Evolutionary conservation across 2,113 vertebrate species (phyloP).

Genomic region (Tragelaphus imberbis): DNA sequence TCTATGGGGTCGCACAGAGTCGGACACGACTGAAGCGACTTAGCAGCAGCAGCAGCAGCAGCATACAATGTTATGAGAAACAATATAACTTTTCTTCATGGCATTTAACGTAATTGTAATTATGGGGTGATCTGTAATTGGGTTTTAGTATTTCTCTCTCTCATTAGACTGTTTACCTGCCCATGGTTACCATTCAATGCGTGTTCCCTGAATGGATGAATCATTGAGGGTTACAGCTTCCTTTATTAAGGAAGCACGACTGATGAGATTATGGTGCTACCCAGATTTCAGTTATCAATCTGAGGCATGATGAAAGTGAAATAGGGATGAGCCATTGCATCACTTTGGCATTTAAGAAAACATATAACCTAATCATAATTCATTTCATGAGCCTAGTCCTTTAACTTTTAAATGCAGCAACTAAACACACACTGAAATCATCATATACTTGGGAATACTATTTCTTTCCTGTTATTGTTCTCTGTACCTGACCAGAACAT

Average conservation of each 20-base stretch:
- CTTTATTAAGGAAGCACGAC: background rate
- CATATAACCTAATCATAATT: background rate
- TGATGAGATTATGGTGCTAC: background rate
- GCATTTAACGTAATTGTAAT: background rate
- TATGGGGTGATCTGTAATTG: background rate
- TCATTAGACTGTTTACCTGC: background rate
- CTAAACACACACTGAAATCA: background rate
- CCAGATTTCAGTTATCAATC: background rate
- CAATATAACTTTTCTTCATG: background rate
- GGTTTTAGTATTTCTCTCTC: background rate
- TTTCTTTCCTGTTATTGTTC: background rate
- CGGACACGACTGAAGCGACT: too few relatives aligned
- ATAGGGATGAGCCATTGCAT: background rate
- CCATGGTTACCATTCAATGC: background rate
- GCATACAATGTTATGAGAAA: background rate
- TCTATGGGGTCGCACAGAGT: too few relatives aligned
- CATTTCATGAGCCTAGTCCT: background rate
- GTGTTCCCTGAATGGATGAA: background rate
- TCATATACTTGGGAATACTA: background rate
- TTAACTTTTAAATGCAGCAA: conserved; percentile 37
- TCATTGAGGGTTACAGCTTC: background rate
- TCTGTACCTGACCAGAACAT: background rate
- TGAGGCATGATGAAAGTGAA: background rate
- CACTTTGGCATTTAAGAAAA: background rate
- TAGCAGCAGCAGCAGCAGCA: too few relatives aligned